phyloP scores from a whole-genome alignment of 2,888 invertebrate genomes.

The Drosophila aldrichi region DNA sequence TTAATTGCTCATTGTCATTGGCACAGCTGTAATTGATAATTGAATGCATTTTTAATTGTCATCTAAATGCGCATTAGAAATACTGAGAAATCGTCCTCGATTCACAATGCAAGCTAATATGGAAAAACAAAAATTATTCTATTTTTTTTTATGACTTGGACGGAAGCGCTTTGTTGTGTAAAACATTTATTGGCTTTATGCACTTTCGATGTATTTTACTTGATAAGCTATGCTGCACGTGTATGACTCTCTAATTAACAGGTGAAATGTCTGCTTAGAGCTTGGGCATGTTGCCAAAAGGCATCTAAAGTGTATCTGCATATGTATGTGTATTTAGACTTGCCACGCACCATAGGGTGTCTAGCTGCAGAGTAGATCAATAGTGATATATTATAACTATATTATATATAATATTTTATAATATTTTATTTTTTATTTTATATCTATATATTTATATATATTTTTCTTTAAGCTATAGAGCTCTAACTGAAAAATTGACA shows the following conservation, averaged over 20 bases:
- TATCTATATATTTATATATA: too few relatives aligned
- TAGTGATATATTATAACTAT: not conserved
- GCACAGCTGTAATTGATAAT: slow-evolving; percentile 39
- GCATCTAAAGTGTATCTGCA: not conserved
- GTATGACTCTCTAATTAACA: not conserved
- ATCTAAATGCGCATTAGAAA: slow-evolving; percentile 61
- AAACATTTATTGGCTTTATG: not conserved
- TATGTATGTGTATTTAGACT: not conserved
- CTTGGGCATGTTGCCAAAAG: not conserved
- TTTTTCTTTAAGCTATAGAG: too few relatives aligned
- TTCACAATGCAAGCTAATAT: not conserved
- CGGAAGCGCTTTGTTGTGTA: not conserved
- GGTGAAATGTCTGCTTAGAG: not conserved
- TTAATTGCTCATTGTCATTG: slow-evolving; percentile 69
- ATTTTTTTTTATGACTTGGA: not conserved
- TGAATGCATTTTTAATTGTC: slow-evolving; percentile 41
- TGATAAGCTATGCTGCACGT: not conserved
- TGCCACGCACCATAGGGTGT: not conserved
- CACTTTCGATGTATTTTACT: not conserved
- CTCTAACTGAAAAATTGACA: not conserved
- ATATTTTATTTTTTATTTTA: too few relatives aligned
- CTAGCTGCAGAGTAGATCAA: not conserved
- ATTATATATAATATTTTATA: too few relatives aligned
- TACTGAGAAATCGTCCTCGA: slow-evolving; percentile 15
- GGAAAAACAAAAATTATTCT: not conserved